Evolutionary conservation across 2,888 invertebrate species (phyloP).

Genomic region (Punctoribates punctum): DNA sequence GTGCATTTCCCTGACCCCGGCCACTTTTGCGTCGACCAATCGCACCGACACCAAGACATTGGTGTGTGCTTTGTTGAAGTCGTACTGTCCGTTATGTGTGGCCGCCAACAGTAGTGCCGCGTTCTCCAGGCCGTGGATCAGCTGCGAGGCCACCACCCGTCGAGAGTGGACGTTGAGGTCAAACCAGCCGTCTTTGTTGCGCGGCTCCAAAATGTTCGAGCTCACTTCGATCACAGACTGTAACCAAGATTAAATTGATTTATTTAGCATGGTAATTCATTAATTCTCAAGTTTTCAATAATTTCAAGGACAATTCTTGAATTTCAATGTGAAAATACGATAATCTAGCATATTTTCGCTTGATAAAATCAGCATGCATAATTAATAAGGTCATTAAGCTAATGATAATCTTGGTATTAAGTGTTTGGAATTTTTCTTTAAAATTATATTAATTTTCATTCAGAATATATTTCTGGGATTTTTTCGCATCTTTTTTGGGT

Average conservation of each 20-base stretch:
- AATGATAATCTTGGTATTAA: too few species aligned
- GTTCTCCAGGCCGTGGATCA: conserved; percentile 52
- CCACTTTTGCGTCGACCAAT: conserved; percentile 15
- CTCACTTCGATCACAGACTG: conserved; percentile 52
- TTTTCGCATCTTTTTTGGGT: too few species aligned
- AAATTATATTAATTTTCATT: too few species aligned
- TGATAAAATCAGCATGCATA: too few species aligned
- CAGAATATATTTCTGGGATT: too few species aligned
- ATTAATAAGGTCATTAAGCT: too few species aligned
- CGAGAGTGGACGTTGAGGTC: conserved; percentile 50
- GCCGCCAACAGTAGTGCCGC: conserved; percentile 52
- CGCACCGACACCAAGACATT: conserved; percentile 41
- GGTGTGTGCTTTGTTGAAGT: conserved; percentile 40
- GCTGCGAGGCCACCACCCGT: conserved; percentile 51
- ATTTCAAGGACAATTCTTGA: too few species aligned
- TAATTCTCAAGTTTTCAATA: too few species aligned
- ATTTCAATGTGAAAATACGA: too few species aligned
- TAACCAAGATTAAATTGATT: conserved; percentile 39
- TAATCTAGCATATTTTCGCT: too few species aligned
- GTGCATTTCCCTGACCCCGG: conserved; percentile 7
- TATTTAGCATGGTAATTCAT: too few species aligned
- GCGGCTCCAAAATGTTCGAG: conserved; percentile 51
- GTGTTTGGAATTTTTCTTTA: too few species aligned
- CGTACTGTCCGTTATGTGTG: conserved; percentile 43
- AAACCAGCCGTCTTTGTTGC: conserved; percentile 52